Evolutionary conservation across 2,113 vertebrate species (phyloP), one percentile per base, ranked within the genome.

Genomic region (Drymodes brunneopygia): DNA sequence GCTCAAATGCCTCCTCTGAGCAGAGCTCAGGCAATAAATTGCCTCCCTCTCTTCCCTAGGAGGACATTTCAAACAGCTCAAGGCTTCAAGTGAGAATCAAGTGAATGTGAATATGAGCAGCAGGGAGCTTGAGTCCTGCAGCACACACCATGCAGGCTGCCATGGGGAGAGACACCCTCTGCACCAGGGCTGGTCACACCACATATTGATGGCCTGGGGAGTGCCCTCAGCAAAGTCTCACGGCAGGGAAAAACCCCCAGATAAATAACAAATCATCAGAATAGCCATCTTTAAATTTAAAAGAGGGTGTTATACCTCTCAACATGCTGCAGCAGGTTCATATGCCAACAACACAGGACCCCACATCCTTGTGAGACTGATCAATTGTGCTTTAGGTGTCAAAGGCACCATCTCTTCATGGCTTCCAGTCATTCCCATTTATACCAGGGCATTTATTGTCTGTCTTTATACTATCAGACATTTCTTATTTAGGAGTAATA

Each of bases 211-310:
- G 15, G 35, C 9, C 20, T 12, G 29, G 22, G 22, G 12, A 8
- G 4, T 42, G 31, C 61, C 56, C 58, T 36, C n/a, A 84, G 23
- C 16, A 47, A 65, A 20, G 47, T 66, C 24, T 65, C 47, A 62
- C 19, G 44, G 42, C 67, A 61, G 28, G 6, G 27, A 1, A 9
- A 64, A 20, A 3, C 0, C 0, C 14, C 6, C 15, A 25, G 54
- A n/a, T 11, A 64, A 57, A 83, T 21, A 61, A 31, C 1, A 48
- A 45, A 22, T 38, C 5, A 75, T 35, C 18, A 62, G 11, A 87
- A 71, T 2, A 84, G 9, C 7, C 15, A 33, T 35, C n/a, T 38
- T 56, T 33, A 81, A 72, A 65, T 42, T 28, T 6, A 42, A 73
- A 72, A 75, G 84, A 54, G 0, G 2, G 8, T 62, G 69, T 33